These are phyloP conservation scores for Chiloscyllium plagiosum DNA, from an alignment of 2,113 vertebrate genomes.

Conservation along the genomic window DNA sequence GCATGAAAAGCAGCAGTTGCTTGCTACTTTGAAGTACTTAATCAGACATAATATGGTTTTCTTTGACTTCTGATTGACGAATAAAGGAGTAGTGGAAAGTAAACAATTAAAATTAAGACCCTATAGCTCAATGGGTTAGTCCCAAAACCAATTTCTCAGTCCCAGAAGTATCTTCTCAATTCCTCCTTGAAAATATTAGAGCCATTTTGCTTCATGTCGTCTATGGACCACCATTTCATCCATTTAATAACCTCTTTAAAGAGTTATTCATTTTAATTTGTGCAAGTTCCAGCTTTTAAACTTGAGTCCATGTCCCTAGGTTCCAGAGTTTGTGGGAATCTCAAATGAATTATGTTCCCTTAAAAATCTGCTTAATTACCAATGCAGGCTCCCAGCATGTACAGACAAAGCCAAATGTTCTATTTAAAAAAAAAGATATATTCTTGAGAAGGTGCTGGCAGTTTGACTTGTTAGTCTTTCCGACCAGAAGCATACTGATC, in stretches of 20 bases:
- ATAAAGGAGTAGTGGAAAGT: neutral
- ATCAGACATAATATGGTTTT: neutral
- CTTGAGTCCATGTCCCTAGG: neutral
- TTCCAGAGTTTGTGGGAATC: neutral
- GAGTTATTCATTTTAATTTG: neutral
- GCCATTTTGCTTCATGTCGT: neutral
- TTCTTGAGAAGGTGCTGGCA: slow-evolving; percentile 1
- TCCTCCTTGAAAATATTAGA: neutral
- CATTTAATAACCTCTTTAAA: neutral
- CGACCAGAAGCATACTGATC: neutral
- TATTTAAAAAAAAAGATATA: neutral
- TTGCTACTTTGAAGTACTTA: neutral
- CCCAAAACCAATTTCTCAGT: neutral
- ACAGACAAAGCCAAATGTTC: neutral
- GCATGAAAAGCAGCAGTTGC: neutral
- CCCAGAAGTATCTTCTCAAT: neutral
- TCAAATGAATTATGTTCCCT: neutral
- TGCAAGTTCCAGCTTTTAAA: neutral
- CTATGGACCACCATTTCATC: neutral
- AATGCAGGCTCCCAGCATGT: neutral
- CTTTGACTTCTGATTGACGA: neutral
- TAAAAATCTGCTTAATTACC: slow-evolving; percentile 10
- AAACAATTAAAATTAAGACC: neutral
- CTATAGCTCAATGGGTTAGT: neutral
- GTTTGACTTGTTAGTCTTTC: neutral